Conservation (phyloP, 2,888 invertebrate genomes). For the Phytoseiulus persimilis region DNA sequence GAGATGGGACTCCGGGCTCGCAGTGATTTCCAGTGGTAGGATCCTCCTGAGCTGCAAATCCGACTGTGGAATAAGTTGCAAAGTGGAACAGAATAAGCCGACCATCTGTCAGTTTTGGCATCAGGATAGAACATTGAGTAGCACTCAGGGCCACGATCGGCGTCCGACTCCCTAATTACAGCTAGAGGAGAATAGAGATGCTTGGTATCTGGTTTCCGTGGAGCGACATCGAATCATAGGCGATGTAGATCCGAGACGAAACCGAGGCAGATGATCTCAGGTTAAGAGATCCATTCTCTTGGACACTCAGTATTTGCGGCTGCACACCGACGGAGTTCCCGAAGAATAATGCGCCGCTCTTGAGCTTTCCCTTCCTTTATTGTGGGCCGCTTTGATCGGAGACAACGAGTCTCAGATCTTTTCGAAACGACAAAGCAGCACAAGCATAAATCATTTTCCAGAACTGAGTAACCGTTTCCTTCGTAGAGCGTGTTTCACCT, state of each 20-base stretch:
- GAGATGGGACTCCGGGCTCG: no score
- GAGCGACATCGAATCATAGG: no score
- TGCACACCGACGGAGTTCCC: no score
- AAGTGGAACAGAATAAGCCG: not conserved
- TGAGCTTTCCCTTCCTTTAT: not conserved
- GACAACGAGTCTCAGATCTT: not conserved
- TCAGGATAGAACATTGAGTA: not conserved
- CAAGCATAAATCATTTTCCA: not conserved
- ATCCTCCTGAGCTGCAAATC: no score
- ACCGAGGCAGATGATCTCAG: no score
- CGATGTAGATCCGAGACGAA: no score
- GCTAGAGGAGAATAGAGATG: not conserved
- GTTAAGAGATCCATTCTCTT: no score
- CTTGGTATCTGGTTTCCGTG: no score
- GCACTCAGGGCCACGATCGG: not conserved
- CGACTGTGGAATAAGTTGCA: not conserved
- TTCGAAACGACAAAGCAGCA: not conserved
- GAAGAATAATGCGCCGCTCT: no score
- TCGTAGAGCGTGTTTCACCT: slow-evolving; percentile 15
- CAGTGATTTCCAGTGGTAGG: no score
- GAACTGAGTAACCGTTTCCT: not conserved
- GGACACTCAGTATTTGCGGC: no score
- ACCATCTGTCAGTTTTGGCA: not conserved
- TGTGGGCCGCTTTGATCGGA: not conserved
- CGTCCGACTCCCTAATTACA: not conserved